phyloP scores from a whole-genome alignment of 2,113 vertebrate genomes.

The Solea senegalensis region DNA sequence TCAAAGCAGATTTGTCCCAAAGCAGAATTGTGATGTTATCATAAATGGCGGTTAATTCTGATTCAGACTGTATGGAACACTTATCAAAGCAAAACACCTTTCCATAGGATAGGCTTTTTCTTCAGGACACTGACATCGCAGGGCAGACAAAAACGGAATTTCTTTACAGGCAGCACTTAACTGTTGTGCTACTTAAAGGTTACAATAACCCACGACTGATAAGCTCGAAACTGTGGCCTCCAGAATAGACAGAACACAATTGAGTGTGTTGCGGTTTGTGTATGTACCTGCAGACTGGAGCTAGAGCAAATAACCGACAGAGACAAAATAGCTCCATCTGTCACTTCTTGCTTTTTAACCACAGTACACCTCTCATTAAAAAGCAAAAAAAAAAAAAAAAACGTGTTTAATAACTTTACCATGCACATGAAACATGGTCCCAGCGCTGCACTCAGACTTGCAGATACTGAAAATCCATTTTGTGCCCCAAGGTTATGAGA shows the following conservation, averaged over 20 bases:
- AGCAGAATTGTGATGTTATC: conserved; percentile 57
- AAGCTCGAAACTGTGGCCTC: conserved; percentile 60
- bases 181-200: conserved; percentile 75
- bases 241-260: conserved; percentile 47
- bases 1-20: conserved; percentile 18
- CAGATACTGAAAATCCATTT: conserved; percentile 57
- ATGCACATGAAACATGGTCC: not conserved
- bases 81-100: conserved; percentile 84
- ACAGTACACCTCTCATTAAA: conserved; percentile 28
- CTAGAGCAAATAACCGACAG: conserved; percentile 20
- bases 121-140: conserved; percentile 70
- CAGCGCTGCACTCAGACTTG: conserved; percentile 19
- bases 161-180: conserved; percentile 50
- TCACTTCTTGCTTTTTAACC: not conserved
- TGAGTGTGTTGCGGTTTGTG: conserved; percentile 31
- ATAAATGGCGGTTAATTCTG: conserved; percentile 60
- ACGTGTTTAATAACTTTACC: not conserved
- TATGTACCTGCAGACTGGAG: conserved; percentile 32
- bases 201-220: conserved; percentile 71
- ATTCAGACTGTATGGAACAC: conserved; percentile 59
- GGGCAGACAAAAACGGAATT: conserved; percentile 70
- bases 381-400: not conserved
- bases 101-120: conserved; percentile 63
- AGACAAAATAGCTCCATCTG: not conserved
- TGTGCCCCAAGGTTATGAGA: conserved; percentile 59